Base-by-base conservation (phyloP, 1,140 invertebrate genomes). In the Drosophila lacertosa region DNA sequence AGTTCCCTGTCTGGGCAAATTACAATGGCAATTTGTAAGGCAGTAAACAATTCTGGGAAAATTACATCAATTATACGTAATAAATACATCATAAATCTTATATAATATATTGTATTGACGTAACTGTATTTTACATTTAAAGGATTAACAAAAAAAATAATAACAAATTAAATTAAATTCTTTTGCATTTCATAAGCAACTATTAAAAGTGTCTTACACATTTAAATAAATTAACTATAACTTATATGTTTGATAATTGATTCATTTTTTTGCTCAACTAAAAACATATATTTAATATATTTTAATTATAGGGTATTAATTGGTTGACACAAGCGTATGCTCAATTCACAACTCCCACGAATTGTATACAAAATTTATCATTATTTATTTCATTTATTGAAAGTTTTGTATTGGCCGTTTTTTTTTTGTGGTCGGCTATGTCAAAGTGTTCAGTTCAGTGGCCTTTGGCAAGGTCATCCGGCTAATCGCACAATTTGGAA, bases 371-470 rank as follows among this genome's bases (percentile, higher is more conserved):
- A 39, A 44, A n/a, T 26, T 18, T 33, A 39, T 44, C 32, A 51
- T 55, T 42, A 48, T 66, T 51, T 58, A 66, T 66, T 51, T 59
- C 33, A 42, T 64, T 54, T 55, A 66, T 71, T 66, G 37, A 53
- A 53, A 45, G 26, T 22, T 47, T 51, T 59, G 58, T 44, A n/a
- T 51, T 45, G 26, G 26, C 6, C n/a, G n/a, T n/a, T n/a, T n/a
- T 26, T 29, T 24, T 32, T 59, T 33, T 45, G 22, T 26, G 13
- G 45, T 59, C 35, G 59, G 35, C 35, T 39, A 29, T 69, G 57
- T 74, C 63, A 72, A 75, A 67, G 39, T 51, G 15, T 11, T 11
- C 42, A 65, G 74, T 77, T 77, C 74, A 74, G 57, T 64, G 42
- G 65, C 67, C 74, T 65, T 47, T 42, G 54, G 54, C 54, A 77